Percentiles rank a stretch among this genome's conserved stretches.
These are phyloP conservation scores for Oxygymnocypris stewartii DNA, from an alignment of 2,113 vertebrate genomes.

Conservation along the genomic window DNA sequence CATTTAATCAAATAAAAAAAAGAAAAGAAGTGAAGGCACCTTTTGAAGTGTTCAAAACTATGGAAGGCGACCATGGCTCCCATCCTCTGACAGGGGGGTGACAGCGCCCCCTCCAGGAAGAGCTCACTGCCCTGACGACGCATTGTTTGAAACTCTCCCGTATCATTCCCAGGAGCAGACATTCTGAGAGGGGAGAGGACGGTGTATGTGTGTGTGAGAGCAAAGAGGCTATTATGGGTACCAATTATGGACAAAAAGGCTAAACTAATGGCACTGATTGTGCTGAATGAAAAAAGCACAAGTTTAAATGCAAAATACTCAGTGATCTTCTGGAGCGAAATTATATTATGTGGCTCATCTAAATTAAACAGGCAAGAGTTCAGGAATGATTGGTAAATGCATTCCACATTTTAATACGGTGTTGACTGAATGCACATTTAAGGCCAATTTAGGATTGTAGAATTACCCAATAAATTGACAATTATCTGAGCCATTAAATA, in stretches of 20 bases:
- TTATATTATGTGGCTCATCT: neutral
- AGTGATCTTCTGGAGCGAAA: neutral
- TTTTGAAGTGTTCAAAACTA: constrained; percentile 88
- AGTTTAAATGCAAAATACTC: neutral
- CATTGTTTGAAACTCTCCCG: constrained; percentile 81
- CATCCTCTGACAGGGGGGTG: constrained; percentile 88
- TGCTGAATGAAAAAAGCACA: neutral
- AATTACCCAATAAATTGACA: neutral
- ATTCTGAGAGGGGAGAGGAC: constrained; percentile 71
- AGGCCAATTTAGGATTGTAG: neutral
- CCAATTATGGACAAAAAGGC: neutral
- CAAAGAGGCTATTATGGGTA: neutral
- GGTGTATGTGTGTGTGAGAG: neutral
- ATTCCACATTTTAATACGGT: neutral
- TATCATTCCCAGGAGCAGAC: constrained; percentile 75
- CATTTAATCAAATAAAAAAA: neutral
- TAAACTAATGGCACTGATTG: neutral
- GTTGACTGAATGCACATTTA: constrained; percentile 11
- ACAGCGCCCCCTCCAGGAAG: constrained; percentile 87
- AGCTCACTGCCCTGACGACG: constrained; percentile 88
- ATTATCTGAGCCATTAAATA: neutral
- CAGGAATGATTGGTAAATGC: neutral
- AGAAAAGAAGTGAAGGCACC: constrained; percentile 64
- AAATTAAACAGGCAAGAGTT: neutral
- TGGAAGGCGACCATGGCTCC: constrained; percentile 94